A percentile compares a stretch with the other conserved stretches of the same genome.
phyloP scores from a whole-genome alignment of 2,113 vertebrate genomes.

The Aplodontia rufa region DNA sequence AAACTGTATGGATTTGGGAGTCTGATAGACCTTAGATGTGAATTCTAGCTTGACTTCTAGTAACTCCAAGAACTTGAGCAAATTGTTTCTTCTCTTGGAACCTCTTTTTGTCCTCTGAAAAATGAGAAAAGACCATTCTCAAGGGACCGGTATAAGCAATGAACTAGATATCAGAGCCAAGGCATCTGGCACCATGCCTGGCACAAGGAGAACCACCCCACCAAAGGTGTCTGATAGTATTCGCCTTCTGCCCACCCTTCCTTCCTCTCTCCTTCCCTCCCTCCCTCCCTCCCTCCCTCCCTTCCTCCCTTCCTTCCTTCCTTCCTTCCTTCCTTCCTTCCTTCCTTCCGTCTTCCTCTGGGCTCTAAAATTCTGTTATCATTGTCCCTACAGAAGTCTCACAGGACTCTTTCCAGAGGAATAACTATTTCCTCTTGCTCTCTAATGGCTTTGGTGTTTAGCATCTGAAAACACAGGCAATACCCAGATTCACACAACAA shows the following conservation, averaged over 20 bases:
- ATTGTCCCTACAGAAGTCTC: background rate
- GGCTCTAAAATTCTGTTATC: background rate
- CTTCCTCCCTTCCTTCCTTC: too few species aligned
- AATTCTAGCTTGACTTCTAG: background rate
- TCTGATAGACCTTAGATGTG: background rate
- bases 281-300: too few species aligned
- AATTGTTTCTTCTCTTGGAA: background rate
- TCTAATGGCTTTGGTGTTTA: background rate
- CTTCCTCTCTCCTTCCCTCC: background rate
- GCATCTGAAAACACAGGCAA: background rate
- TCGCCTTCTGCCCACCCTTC: background rate
- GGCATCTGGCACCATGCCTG: background rate
- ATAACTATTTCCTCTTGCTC: background rate
- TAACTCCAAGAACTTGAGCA: background rate
- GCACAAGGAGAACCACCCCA: too few species aligned
- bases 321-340: too few species aligned
- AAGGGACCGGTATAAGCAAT: background rate
- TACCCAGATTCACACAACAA: background rate
- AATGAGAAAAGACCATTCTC: background rate
- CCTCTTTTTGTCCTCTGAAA: background rate
- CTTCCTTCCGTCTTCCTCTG: too few species aligned
- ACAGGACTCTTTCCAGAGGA: background rate
- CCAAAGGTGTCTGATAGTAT: background rate
- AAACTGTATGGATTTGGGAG: background rate
- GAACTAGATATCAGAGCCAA: background rate